Evolutionary conservation across 2,797 vertebrate genomes (phyloP).

Genomic region (Adelosebastes latens): DNA sequence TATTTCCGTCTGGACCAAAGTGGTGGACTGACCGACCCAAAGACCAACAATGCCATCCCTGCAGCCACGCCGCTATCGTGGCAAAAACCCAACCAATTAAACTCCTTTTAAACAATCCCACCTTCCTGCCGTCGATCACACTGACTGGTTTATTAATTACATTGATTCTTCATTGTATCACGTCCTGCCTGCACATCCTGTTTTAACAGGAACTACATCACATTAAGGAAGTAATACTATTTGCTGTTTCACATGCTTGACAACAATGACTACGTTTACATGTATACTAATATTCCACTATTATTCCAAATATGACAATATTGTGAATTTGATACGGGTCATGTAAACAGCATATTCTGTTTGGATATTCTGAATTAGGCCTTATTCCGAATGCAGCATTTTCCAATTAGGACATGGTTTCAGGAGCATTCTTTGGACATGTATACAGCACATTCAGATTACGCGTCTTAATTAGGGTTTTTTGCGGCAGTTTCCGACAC

Average conservation of each 20-base stretch:
- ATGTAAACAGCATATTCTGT: too few species aligned
- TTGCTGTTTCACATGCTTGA: not conserved
- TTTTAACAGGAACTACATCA: slow-evolving; percentile 9
- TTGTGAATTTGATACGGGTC: too few species aligned
- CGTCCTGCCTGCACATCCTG: not conserved
- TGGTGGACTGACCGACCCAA: not conserved
- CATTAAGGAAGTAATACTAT: slow-evolving; percentile 18
- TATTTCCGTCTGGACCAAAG: not conserved
- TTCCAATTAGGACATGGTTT: too few species aligned
- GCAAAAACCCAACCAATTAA: not conserved
- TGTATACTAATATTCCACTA: too few species aligned
- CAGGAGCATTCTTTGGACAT: too few species aligned
- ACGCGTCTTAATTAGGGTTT: too few species aligned
- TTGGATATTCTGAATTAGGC: too few species aligned
- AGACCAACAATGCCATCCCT: not conserved
- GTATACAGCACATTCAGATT: too few species aligned
- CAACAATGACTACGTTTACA: too few species aligned
- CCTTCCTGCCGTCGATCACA: not conserved
- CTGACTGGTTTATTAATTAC: not conserved
- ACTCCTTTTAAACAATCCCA: not conserved
- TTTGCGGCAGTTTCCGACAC: too few species aligned
- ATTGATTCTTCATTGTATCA: slow-evolving; percentile 18
- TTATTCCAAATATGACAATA: too few species aligned
- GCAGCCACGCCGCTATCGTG: not conserved
- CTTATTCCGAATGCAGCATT: too few species aligned